Percentiles rank a stretch among this genome's conserved stretches.
These are phyloP conservation scores for Engystomops pustulosus DNA, from an alignment of 2,113 vertebrate genomes.

Conservation along the genomic window DNA sequence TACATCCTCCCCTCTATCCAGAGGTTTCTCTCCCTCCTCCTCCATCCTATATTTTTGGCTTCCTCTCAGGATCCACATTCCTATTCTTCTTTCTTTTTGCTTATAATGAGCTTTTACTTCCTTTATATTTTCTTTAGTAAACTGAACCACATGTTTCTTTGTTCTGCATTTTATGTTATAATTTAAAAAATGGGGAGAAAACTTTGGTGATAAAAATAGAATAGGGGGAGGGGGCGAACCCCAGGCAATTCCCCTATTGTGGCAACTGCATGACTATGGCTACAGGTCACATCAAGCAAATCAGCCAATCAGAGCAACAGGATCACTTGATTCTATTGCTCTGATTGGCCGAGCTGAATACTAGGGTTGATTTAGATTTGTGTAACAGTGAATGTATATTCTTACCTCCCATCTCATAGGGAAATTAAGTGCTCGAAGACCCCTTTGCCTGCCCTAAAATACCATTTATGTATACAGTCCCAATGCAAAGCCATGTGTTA, in stretches of 20 bases:
- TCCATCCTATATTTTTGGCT: background rate
- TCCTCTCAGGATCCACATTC: background rate
- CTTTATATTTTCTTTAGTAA: background rate
- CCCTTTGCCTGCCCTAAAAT: no score
- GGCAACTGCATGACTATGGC: background rate
- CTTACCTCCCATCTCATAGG: no score
- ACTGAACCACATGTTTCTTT: background rate
- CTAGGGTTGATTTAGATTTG: no score
- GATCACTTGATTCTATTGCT: no score
- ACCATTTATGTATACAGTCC: no score
- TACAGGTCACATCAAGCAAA: no score
- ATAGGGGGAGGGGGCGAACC: background rate
- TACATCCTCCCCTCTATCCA: background rate
- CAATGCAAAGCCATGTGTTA: no score
- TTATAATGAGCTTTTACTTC: background rate
- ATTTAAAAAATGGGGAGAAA: background rate
- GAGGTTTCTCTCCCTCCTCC: background rate
- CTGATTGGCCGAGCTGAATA: no score
- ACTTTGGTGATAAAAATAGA: no score
- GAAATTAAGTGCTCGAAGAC: no score
- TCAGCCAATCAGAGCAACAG: no score
- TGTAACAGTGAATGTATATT: no score
- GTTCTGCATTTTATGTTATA: background rate
- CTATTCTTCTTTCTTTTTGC: background rate
- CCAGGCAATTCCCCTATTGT: background rate